Conservation (phyloP, 2,888 invertebrate genomes). For the Tetropium fuscum region DNA sequence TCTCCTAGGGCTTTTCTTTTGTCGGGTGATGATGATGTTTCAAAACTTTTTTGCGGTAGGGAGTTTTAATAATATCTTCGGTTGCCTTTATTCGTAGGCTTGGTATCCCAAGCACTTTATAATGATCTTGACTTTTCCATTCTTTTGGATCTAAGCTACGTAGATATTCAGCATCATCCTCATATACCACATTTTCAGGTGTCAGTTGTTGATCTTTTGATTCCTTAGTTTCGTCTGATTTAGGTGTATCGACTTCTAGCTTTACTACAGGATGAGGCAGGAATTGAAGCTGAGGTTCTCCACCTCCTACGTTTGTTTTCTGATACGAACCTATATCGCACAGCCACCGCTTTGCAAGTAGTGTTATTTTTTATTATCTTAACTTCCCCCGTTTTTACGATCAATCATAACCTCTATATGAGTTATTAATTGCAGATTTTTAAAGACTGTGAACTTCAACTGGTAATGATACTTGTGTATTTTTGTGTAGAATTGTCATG, state of each 20-base stretch:
- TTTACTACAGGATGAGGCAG: slow-evolving; percentile 58
- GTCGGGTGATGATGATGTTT: slow-evolving; percentile 98
- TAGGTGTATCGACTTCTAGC: slow-evolving; percentile 53
- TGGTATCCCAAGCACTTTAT: slow-evolving; percentile 92
- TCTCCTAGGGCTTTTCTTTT: slow-evolving; percentile 94
- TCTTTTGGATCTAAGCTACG: slow-evolving; percentile 93
- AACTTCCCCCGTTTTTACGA: slow-evolving; percentile 59
- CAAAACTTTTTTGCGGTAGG: slow-evolving; percentile 91
- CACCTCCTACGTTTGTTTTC: slow-evolving; percentile 54
- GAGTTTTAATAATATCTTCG: slow-evolving; percentile 93
- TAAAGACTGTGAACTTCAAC: not conserved
- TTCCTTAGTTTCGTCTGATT: slow-evolving; percentile 49
- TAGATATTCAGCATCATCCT: slow-evolving; percentile 85
- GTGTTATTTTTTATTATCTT: slow-evolving; percentile 50
- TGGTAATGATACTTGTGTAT: no score
- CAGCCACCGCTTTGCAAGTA: slow-evolving; percentile 58
- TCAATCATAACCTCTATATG: slow-evolving; percentile 46
- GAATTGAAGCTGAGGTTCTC: slow-evolving; percentile 56
- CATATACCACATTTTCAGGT: slow-evolving; percentile 66
- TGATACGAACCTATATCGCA: slow-evolving; percentile 61
- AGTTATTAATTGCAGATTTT: not conserved
- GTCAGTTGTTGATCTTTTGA: slow-evolving; percentile 57
- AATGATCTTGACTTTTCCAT: slow-evolving; percentile 99
- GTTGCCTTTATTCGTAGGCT: slow-evolving; percentile 86
- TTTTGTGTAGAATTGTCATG: no score